These are phyloP conservation scores for Ips typographus DNA, from an alignment of 1,140 invertebrate species.

Conservation along the genomic window DNA sequence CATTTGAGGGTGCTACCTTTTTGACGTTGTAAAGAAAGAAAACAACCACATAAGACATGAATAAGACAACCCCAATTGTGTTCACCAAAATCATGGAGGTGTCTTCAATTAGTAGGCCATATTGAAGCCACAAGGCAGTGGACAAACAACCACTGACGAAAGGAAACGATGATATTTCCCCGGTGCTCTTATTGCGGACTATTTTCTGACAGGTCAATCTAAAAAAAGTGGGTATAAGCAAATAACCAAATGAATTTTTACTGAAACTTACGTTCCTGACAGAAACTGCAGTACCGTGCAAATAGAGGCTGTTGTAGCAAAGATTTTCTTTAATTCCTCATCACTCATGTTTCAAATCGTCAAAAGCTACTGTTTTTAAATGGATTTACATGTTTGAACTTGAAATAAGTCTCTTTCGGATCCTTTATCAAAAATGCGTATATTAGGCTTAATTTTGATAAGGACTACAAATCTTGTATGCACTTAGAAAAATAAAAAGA, in stretches of 20 bases:
- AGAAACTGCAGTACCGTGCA: conserved; percentile 70
- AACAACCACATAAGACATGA: conserved; percentile 63
- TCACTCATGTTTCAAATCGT: conserved; percentile 21
- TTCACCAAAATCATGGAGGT: conserved; percentile 68
- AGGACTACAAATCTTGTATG: too few species aligned
- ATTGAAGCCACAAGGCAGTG: conserved; percentile 68
- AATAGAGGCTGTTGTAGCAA: conserved; percentile 64
- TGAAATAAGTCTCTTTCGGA: too few species aligned
- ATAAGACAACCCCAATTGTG: conserved; percentile 64
- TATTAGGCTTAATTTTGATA: too few species aligned
- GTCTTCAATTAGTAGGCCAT: conserved; percentile 68
- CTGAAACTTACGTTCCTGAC: conserved; percentile 63
- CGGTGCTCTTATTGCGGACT: conserved; percentile 64
- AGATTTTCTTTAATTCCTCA: conserved; percentile 52
- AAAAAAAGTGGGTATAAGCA: conserved; percentile 44
- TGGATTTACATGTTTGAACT: too few species aligned
- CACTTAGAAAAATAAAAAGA: too few species aligned
- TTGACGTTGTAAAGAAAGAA: conserved; percentile 65
- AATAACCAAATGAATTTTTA: conserved; percentile 16
- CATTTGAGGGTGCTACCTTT: conserved; percentile 52
- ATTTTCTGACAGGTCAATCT: conserved; percentile 70
- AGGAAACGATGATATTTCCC: conserved; percentile 69
- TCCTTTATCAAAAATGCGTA: too few species aligned
- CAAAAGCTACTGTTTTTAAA: too few species aligned
- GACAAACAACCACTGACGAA: conserved; percentile 76